A percentile compares a stretch with the other conserved stretches of the same genome.
Conservation (phyloP, 1,140 invertebrate species). For the Apolygus lucorum region DNA sequence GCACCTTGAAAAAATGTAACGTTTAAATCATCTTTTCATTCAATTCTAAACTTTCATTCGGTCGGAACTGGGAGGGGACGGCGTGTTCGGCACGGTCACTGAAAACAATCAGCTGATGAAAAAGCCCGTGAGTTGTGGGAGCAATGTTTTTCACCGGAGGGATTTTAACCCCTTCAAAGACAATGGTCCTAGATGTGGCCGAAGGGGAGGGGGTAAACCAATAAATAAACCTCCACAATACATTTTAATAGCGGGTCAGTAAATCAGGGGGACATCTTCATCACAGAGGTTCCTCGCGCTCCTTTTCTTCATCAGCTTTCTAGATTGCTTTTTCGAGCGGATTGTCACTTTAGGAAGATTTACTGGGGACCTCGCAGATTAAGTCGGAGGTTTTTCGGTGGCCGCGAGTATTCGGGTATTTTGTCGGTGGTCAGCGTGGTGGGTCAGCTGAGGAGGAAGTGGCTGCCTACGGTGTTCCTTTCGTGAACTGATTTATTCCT, state of each 20-base stretch:
- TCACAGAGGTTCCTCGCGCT: neutral
- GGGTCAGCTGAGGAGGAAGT: no score
- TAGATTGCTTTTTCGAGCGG: neutral
- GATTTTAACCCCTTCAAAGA: neutral
- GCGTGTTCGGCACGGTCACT: no score
- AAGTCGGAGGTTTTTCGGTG: neutral
- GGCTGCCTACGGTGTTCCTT: no score
- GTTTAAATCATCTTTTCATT: no score
- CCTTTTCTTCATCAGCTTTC: neutral
- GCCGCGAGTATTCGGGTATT: no score
- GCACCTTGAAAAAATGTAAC: no score
- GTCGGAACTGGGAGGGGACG: no score
- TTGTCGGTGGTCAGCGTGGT: no score
- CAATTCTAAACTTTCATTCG: no score
- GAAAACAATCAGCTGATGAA: neutral
- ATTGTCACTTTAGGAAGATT: neutral
- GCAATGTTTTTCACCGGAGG: neutral
- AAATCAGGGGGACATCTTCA: neutral
- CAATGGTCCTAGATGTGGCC: neutral
- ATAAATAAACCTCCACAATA: neutral
- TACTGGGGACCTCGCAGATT: neutral
- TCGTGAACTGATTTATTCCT: no score
- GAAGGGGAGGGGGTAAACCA: neutral
- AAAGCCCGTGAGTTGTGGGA: neutral
- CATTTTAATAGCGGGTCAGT: neutral